Percentiles rank a stretch among this genome's conserved stretches.
These are phyloP conservation scores for Agrochola circellaris DNA, from an alignment of 2,888 invertebrate genomes.

Conservation along the genomic window DNA sequence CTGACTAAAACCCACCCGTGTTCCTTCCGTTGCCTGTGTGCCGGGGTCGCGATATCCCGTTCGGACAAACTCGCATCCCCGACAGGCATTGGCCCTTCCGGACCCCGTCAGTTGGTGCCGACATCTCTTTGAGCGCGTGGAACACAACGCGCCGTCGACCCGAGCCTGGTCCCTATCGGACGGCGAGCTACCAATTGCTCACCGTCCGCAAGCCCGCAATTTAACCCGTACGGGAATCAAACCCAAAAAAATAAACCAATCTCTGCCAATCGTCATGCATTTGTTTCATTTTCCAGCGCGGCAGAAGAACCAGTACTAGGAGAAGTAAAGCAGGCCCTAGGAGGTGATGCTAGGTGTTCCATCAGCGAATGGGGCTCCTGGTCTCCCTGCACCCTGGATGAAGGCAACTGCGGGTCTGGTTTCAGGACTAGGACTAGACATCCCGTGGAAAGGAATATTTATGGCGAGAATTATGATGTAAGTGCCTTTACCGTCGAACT, in stretches of 20 bases:
- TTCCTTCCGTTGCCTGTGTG: too few species aligned
- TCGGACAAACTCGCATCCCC: too few species aligned
- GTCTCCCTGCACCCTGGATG: slow-evolving; percentile 76
- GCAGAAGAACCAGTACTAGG: slow-evolving; percentile 71
- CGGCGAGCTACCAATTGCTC: too few species aligned
- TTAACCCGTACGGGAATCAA: not conserved
- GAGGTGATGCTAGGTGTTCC: slow-evolving; percentile 57
- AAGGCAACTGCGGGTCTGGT: slow-evolving; percentile 79
- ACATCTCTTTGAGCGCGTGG: too few species aligned
- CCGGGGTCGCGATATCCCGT: too few species aligned
- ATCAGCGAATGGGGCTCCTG: slow-evolving; percentile 79
- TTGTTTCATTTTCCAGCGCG: slow-evolving; percentile 64
- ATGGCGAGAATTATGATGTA: slow-evolving; percentile 52
- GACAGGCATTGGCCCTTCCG: too few species aligned
- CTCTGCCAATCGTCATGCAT: too few species aligned
- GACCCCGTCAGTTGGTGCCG: too few species aligned
- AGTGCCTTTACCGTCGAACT: slow-evolving; percentile 5
- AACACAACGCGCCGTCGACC: too few species aligned
- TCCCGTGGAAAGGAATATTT: slow-evolving; percentile 27
- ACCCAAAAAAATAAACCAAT: not conserved
- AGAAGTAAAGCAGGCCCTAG: slow-evolving; percentile 67
- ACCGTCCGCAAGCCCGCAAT: too few species aligned
- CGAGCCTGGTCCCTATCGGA: too few species aligned
- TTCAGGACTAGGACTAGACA: slow-evolving; percentile 69
- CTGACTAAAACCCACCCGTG: too few species aligned